A percentile compares a stretch with the other conserved stretches of the same genome.
Conservation (phyloP, 2,797 vertebrate genomes). For the Pteronotus mesoamericanus region DNA sequence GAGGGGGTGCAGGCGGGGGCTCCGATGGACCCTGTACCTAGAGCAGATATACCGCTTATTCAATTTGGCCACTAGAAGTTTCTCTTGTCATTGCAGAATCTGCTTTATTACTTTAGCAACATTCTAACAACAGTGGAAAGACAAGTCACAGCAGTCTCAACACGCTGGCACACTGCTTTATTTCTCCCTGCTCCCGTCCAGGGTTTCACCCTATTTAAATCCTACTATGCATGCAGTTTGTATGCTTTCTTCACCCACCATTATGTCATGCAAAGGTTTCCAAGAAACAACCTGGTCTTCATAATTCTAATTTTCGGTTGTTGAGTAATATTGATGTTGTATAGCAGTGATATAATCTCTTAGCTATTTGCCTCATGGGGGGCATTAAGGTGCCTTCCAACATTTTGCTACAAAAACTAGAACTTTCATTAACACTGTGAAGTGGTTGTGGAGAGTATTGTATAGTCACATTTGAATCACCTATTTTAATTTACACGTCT, state of each 20-base stretch:
- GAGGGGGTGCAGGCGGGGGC: background rate
- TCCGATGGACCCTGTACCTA: accelerated
- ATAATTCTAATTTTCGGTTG: accelerated
- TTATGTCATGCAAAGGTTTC: background rate
- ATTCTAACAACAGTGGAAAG: background rate
- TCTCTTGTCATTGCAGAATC: background rate
- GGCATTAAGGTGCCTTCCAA: too few relatives aligned
- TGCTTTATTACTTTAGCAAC: background rate
- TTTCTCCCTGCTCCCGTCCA: background rate
- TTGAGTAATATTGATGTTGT: background rate
- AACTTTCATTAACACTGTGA: background rate
- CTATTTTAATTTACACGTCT: background rate
- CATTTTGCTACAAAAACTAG: background rate
- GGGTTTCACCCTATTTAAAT: background rate
- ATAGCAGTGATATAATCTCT: accelerated
- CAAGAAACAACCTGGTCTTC: background rate
- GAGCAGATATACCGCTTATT: accelerated
- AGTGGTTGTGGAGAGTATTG: background rate
- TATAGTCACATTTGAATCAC: background rate
- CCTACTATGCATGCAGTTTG: accelerated
- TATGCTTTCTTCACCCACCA: background rate
- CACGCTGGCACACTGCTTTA: accelerated
- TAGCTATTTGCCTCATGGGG: background rate
- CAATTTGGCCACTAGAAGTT: accelerated
- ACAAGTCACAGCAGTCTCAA: accelerated